phyloP scores from a whole-genome alignment of 2,113 vertebrate species.

The Oreochromis tanganicae region DNA sequence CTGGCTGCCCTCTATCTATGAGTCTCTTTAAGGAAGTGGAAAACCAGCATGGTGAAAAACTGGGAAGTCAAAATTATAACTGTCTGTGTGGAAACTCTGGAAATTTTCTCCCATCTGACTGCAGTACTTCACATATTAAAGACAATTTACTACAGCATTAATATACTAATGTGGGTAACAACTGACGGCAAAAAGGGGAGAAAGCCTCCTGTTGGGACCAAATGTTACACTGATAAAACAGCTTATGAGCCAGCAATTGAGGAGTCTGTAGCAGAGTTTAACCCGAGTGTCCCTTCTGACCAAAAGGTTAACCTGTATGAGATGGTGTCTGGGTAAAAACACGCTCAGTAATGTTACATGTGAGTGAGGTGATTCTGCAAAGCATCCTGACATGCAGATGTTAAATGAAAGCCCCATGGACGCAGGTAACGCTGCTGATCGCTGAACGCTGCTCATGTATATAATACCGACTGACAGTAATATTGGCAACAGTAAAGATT shows the following conservation, averaged over 20 bases:
- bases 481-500: not conserved
- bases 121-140: not conserved
- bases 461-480: not conserved
- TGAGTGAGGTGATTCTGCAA: not conserved
- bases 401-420: not conserved
- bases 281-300: not conserved
- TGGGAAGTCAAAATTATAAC: conserved; percentile 31
- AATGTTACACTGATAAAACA: not conserved
- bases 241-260: not conserved
- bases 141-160: not conserved
- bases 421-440: not conserved
- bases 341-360: conserved; percentile 23
- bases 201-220: not conserved
- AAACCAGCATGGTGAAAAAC: conserved; percentile 48
- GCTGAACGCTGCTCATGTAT: not conserved
- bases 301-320: not conserved
- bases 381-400: not conserved
- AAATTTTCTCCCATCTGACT: not conserved
- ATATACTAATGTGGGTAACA: not conserved
- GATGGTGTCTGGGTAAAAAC: not conserved
- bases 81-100: conserved; percentile 10
- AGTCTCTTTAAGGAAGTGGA: conserved; percentile 65
- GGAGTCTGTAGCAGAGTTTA: not conserved
- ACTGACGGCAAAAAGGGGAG: not conserved
- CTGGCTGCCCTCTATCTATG: not conserved